A percentile compares a stretch with the other conserved stretches of the same genome.
phyloP scores from a whole-genome alignment of 2,888 invertebrate species.

The Actias luna region DNA sequence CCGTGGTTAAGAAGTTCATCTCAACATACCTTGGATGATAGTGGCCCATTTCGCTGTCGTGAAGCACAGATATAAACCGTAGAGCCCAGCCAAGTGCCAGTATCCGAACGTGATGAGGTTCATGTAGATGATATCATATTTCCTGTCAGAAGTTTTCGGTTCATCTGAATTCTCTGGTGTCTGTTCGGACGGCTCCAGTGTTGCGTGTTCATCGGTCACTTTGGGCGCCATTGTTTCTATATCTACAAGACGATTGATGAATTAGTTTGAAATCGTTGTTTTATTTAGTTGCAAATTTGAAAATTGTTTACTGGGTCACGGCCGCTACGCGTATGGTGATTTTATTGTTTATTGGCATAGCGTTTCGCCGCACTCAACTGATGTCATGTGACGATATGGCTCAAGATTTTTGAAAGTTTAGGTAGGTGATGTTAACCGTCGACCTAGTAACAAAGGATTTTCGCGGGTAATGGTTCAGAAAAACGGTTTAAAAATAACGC shows the following conservation, averaged over 20 bases:
- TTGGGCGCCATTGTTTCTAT: conserved; percentile 23
- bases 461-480: too few relatives aligned
- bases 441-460: too few relatives aligned
- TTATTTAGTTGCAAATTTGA: too few relatives aligned
- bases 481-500: too few relatives aligned
- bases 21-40: conserved; percentile 29
- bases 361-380: too few relatives aligned
- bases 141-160: conserved; percentile 20
- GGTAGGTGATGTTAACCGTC: too few relatives aligned
- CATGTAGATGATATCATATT: conserved; percentile 29
- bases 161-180: conserved; percentile 19
- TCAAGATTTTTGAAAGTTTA: too few relatives aligned
- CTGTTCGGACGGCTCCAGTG: conserved; percentile 5
- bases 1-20: too few relatives aligned
- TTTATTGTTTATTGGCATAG: too few relatives aligned
- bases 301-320: too few relatives aligned
- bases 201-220: conserved; percentile 1
- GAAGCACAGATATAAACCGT: conserved; percentile 33
- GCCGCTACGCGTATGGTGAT: too few relatives aligned
- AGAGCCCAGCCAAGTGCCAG: conserved; percentile 33
- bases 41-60: conserved; percentile 32
- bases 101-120: conserved; percentile 33
- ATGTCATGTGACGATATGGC: too few relatives aligned
- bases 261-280: neutral
- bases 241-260: neutral